Percentiles rank a stretch among this genome's conserved stretches.
Evolutionary conservation across 2,888 invertebrate genomes (phyloP).

Genomic region (Agrilus cyanescens): DNA sequence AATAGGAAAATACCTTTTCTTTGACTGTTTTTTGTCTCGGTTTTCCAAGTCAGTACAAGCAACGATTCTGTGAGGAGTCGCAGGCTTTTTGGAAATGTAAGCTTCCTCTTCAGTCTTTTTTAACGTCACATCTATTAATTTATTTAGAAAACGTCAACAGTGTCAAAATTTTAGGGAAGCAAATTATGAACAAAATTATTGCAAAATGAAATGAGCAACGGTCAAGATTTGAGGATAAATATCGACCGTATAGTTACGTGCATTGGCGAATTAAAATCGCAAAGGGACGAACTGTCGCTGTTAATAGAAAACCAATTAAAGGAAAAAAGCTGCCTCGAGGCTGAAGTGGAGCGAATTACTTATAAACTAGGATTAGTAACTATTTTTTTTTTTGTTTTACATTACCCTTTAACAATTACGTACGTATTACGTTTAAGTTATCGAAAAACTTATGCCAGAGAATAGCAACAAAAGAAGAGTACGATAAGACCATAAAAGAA

Average conservation of each 20-base stretch:
- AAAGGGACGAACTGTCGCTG: slow-evolving; percentile 24
- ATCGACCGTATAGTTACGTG: slow-evolving; percentile 26
- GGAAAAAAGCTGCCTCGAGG: slow-evolving; percentile 23
- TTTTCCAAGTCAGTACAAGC: too few relatives aligned
- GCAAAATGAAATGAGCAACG: slow-evolving; percentile 11
- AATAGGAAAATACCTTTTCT: too few relatives aligned
- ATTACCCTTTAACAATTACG: background rate
- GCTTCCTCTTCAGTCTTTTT: too few relatives aligned
- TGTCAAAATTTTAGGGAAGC: too few relatives aligned
- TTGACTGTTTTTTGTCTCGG: too few relatives aligned
- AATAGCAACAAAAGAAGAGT: slow-evolving; percentile 22
- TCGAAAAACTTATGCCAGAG: slow-evolving; percentile 26
- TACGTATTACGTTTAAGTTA: slow-evolving; percentile 13
- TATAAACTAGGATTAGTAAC: slow-evolving; percentile 28
- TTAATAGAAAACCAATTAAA: slow-evolving; percentile 27
- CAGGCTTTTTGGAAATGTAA: too few relatives aligned
- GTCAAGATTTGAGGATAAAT: slow-evolving; percentile 19
- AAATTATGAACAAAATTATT: too few relatives aligned
- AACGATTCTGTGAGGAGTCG: too few relatives aligned
- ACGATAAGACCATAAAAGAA: slow-evolving; percentile 26
- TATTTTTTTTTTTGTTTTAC: background rate
- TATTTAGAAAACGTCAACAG: too few relatives aligned
- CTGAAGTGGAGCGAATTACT: slow-evolving; percentile 27
- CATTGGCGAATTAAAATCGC: slow-evolving; percentile 21
- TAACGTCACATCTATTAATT: too few relatives aligned